Evolutionary conservation across 2,888 invertebrate species (phyloP).

Genomic region (Plebejus melissa): DNA sequence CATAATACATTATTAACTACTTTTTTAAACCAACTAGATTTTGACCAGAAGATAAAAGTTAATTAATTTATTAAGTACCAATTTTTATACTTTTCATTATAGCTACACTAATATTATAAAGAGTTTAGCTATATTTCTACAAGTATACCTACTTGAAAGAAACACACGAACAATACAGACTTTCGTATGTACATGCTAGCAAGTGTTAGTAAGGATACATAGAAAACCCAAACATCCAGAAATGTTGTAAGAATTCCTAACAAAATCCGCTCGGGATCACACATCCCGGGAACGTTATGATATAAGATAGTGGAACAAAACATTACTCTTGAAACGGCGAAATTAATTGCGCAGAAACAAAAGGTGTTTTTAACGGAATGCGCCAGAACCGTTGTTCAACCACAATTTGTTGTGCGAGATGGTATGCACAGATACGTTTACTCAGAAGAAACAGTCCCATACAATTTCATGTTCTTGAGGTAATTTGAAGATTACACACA

Average conservation of each 20-base stretch:
- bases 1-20: too few relatives aligned
- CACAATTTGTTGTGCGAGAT: background rate
- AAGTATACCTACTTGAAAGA: too few relatives aligned
- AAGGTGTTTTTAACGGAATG: slow-evolving; percentile 33
- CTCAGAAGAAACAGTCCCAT: background rate
- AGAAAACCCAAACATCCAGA: background rate
- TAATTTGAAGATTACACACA: background rate
- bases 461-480: background rate
- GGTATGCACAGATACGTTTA: slow-evolving; percentile 6
- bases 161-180: too few relatives aligned
- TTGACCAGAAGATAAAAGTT: too few relatives aligned
- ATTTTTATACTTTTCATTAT: too few relatives aligned
- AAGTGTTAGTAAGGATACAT: background rate
- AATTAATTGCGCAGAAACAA: slow-evolving; percentile 39
- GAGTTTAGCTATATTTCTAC: too few relatives aligned
- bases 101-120: too few relatives aligned
- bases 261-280: slow-evolving; percentile 8
- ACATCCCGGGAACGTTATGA: slow-evolving; percentile 34
- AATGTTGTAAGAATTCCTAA: slow-evolving; percentile 6
- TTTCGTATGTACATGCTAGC: background rate
- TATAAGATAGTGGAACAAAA: slow-evolving; percentile 40
- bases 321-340: slow-evolving; percentile 38
- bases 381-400: slow-evolving; percentile 15
- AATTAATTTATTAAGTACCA: too few relatives aligned
- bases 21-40: too few relatives aligned